Conservation (phyloP, 1,140 invertebrate species). For the Lamellibrachia luymesi region DNA sequence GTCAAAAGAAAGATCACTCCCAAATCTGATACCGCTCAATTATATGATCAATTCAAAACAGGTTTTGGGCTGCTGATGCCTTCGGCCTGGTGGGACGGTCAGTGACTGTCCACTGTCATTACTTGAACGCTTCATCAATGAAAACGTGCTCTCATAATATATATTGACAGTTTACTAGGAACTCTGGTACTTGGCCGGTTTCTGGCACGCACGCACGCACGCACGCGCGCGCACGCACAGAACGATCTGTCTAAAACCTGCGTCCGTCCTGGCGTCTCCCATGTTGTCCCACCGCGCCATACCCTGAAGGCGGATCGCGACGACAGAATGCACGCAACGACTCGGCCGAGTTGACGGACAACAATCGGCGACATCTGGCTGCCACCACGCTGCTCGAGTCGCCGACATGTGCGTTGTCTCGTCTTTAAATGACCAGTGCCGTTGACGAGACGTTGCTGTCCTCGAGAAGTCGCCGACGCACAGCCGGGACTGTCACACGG, state of each 20-base stretch:
- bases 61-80: not conserved
- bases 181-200: not conserved
- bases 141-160: not conserved
- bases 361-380: not conserved
- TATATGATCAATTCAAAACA: no score
- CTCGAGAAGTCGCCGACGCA: not conserved
- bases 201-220: not conserved
- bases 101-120: not conserved
- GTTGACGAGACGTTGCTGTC: not conserved
- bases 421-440: not conserved
- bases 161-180: not conserved
- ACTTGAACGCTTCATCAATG: not conserved
- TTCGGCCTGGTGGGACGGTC: not conserved
- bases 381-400: not conserved
- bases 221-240: not conserved
- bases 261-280: not conserved
- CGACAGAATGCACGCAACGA: not conserved
- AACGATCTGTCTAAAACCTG: not conserved
- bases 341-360: not conserved
- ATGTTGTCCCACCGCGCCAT: not conserved
- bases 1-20: no score
- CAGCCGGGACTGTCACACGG: not conserved
- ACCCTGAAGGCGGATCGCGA: not conserved
- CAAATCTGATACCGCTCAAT: no score
- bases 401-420: not conserved